Base-by-base conservation (phyloP, 2,888 invertebrate species). In the Altica lythri region DNA sequence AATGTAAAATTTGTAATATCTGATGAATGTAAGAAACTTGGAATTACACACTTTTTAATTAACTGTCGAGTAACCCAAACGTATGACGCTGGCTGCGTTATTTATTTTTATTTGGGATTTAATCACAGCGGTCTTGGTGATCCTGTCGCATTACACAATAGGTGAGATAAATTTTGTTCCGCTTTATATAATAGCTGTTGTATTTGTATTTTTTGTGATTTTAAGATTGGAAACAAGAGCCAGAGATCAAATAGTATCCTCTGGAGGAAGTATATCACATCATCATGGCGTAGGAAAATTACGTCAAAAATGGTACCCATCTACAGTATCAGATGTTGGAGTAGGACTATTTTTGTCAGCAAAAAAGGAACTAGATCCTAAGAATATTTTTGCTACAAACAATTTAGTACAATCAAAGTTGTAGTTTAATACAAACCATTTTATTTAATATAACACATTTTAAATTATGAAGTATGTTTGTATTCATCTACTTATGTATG, bases 271-370 rank as follows among this genome's bases (percentile, higher is more conserved):
- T 61, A 83, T 98, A 64, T 96, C 96, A 0, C 97, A 97, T 77
- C 97, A 97, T 75, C 97, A 97, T 74, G 97, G 97, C 0, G 88
- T 98, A 9, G 98, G 98, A 0, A 99, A 99, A 76, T 80, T 91
- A 52, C 83, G 98, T 12, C 88, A 89, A 64, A 86, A 86, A 67
- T 99, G 95, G 90, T 89, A 97, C 74, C 79, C 84, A 3, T 79
- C 83, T 48, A 91, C 94, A 0, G 89, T 98, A 1, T 94, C 96
- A 5, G 80, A 85, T 13, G 82, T 90, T 0, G 95, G 95, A 0
- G 80, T 89, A 1, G 81, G 83, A 5, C 79, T 95, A 10, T 86
- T 93, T 65, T 77, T 85, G 1, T 90, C 94, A 0, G 84, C 95
- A 1, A 99, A 98, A 75, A 75, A 81, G 9, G 86, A 91, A 60